These are phyloP conservation scores for Enteromius afrohamiltoni DNA, from an alignment of 2,797 vertebrate species.

Conservation along the genomic window DNA sequence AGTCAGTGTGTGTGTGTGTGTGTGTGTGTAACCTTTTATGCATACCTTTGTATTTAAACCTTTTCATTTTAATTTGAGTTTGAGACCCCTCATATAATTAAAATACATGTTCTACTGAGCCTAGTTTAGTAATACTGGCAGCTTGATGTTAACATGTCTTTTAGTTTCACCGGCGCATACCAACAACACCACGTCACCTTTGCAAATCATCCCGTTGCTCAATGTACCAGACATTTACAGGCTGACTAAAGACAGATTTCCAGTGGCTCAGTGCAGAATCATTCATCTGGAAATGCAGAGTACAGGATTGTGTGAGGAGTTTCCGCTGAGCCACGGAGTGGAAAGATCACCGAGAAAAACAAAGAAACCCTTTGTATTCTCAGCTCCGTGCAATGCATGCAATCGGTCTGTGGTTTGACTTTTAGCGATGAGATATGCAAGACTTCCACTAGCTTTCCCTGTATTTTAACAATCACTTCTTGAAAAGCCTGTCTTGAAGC, in stretches of 20 bases:
- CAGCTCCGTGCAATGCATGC: neutral
- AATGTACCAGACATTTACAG: slow-evolving; percentile 3
- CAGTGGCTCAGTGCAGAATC: slow-evolving; percentile 8
- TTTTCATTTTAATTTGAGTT: slow-evolving; percentile 25
- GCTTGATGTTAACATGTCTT: neutral
- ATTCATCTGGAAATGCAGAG: slow-evolving; percentile 32
- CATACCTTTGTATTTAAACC: neutral
- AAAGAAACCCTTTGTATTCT: slow-evolving; percentile 16
- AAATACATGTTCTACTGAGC: slow-evolving; percentile 69
- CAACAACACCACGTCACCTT: slow-evolving; percentile 14
- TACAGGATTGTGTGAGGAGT: slow-evolving; percentile 1
- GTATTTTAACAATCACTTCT: slow-evolving; percentile 37
- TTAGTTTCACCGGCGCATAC: neutral
- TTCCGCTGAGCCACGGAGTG: neutral
- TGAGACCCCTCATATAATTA: neutral
- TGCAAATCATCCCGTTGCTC: neutral
- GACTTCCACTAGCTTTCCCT: slow-evolving; percentile 21
- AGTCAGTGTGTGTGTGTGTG: slow-evolving; percentile 1
- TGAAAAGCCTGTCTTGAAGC: slow-evolving; percentile 42
- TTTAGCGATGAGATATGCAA: slow-evolving; percentile 2
- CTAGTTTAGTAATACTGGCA: slow-evolving; percentile 69
- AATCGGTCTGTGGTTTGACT: neutral
- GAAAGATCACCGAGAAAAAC: slow-evolving; percentile 24
- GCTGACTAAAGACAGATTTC: slow-evolving; percentile 29
- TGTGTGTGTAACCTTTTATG: neutral